A percentile compares a stretch with the other conserved stretches of the same genome.
Conservation (phyloP, 2,888 invertebrate species). For the Nesidiocoris tenuis region DNA sequence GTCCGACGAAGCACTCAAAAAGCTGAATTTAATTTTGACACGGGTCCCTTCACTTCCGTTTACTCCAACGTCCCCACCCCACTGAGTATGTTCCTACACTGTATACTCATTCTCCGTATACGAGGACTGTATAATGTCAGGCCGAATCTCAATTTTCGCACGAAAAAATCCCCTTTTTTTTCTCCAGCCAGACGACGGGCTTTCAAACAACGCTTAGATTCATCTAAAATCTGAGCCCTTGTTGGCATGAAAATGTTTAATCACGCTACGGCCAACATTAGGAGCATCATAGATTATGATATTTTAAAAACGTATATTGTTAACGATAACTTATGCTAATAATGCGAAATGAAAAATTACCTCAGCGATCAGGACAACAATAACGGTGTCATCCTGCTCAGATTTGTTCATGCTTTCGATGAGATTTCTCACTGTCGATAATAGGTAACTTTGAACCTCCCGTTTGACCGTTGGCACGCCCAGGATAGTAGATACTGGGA, state of each 20-base stretch:
- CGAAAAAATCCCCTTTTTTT: not conserved
- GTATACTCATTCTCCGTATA: too few species aligned
- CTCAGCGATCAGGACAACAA: constrained; percentile 86
- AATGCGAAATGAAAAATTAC: too few species aligned
- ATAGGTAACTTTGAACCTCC: constrained; percentile 81
- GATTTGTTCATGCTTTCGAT: constrained; percentile 72
- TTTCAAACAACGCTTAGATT: not conserved
- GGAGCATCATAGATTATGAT: too few species aligned
- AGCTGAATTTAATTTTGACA: not conserved
- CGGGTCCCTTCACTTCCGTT: not conserved
- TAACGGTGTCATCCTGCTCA: constrained; percentile 74
- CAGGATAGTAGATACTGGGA: constrained; percentile 73
- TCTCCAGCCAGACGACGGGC: not conserved
- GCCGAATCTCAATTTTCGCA: not conserved
- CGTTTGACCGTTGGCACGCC: constrained; percentile 89
- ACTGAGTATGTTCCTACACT: not conserved
- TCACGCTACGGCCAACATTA: too few species aligned
- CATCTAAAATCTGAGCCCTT: too few species aligned
- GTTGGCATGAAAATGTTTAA: too few species aligned
- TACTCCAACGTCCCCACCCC: too few species aligned
- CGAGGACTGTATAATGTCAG: not conserved
- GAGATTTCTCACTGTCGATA: constrained; percentile 81
- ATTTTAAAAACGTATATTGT: too few species aligned
- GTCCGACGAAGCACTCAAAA: not conserved
- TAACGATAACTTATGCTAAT: too few species aligned